Evolutionary conservation across 2,797 vertebrate genomes (phyloP).

Genomic region (Coranthus polyacanthus): DNA sequence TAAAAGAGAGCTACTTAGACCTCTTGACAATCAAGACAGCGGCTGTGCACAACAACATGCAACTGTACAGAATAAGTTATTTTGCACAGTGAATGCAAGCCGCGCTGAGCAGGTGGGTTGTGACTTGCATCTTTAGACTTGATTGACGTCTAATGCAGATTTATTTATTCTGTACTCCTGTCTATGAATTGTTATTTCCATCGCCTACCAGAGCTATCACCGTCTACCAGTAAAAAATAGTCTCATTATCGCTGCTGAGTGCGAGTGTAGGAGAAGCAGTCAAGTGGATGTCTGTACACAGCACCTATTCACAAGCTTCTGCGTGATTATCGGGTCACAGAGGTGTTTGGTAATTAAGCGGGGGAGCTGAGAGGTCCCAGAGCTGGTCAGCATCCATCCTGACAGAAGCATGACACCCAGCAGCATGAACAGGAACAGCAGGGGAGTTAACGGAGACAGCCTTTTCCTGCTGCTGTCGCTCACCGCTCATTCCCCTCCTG

Average conservation of each 20-base stretch:
- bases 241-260: constrained; percentile 5
- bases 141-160: not conserved
- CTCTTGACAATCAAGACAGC: constrained; percentile 13
- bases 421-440: constrained; percentile 15
- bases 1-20: constrained; percentile 4
- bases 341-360: constrained; percentile 48
- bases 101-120: constrained; percentile 5
- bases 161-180: not conserved
- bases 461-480: constrained; percentile 13
- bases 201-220: not conserved
- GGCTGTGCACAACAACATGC: not conserved
- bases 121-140: not conserved
- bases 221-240: constrained; percentile 13
- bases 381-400: constrained; percentile 35
- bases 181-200: not conserved
- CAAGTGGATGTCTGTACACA: not conserved
- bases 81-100: not conserved
- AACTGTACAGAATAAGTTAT: not conserved
- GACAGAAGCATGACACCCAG: constrained; percentile 32
- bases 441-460: constrained; percentile 8
- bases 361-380: constrained; percentile 25
- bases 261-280: constrained; percentile 9
- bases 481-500: not conserved
- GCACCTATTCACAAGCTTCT: constrained; percentile 8
- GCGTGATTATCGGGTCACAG: constrained; percentile 30